These are phyloP conservation scores for Fistularia commersonii DNA, from an alignment of 2,797 vertebrate genomes.

Conservation along the genomic window DNA sequence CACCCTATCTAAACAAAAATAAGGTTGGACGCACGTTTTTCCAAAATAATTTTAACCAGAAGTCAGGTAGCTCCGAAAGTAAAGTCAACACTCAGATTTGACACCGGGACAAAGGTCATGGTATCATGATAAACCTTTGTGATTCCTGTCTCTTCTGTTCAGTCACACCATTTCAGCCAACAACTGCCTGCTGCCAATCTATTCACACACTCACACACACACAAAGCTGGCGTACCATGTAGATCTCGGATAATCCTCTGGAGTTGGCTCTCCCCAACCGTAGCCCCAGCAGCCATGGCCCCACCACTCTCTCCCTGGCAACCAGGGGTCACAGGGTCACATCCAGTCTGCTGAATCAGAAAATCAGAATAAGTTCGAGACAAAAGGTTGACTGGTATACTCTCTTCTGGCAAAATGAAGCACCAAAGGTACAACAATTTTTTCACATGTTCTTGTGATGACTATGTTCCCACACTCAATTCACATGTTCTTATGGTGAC, in stretches of 20 bases:
- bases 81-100: constrained; percentile 2
- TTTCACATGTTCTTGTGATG: neutral
- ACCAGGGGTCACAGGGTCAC: constrained; percentile 68
- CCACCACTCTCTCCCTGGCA: constrained; percentile 55
- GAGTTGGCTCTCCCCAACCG: constrained; percentile 83
- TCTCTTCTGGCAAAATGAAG: constrained; percentile 4
- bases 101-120: constrained; percentile 4
- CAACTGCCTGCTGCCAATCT: constrained; percentile 8
- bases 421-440: neutral
- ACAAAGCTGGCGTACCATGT: constrained; percentile 77
- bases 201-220: constrained; percentile 27
- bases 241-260: constrained; percentile 94
- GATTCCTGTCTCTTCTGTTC: constrained; percentile 20
- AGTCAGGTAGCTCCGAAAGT: constrained; percentile 13
- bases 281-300: constrained; percentile 80
- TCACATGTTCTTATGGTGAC: too few species aligned
- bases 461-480: neutral
- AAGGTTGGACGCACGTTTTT: constrained; percentile 17
- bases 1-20: constrained; percentile 29
- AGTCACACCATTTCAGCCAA: constrained; percentile 30
- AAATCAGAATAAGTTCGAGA: constrained; percentile 53
- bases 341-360: constrained; percentile 71
- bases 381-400: constrained; percentile 36
- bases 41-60: constrained; percentile 6
- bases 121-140: constrained; percentile 9